phyloP scores from a whole-genome alignment of 2,113 vertebrate species.

The Onychostruthus taczanowskii region DNA sequence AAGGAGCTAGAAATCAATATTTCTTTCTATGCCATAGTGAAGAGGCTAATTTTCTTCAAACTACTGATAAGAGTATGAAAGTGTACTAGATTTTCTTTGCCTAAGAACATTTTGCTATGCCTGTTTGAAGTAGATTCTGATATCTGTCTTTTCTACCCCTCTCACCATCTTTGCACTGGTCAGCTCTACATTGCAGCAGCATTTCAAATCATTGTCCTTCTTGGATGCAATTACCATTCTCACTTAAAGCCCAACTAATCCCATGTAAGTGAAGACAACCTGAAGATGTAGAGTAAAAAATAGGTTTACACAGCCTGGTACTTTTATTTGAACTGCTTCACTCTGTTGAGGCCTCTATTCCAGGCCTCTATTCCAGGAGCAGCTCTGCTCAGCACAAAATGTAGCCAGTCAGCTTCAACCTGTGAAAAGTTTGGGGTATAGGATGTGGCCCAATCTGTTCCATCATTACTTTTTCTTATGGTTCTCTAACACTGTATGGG shows the following conservation, averaged over 20 bases:
- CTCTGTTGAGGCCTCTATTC: not conserved
- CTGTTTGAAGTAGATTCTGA: not conserved
- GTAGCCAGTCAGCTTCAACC: not conserved
- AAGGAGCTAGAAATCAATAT: not conserved
- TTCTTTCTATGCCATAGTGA: not conserved
- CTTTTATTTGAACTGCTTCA: not conserved
- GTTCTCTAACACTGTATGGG: not conserved
- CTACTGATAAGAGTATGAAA: not conserved
- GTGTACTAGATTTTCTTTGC: not conserved
- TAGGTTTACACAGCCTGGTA: not conserved
- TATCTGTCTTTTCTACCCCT: not conserved
- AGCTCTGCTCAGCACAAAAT: not conserved
- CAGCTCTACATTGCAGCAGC: not conserved
- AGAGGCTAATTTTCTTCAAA: not conserved
- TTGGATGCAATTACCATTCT: not conserved
- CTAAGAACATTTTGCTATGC: not conserved
- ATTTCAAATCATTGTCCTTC: not conserved
- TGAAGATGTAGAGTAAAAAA: not conserved
- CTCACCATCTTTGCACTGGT: not conserved
- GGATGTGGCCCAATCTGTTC: not conserved
- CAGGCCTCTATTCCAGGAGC: not conserved
- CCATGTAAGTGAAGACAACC: not conserved
- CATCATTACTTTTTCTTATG: not conserved
- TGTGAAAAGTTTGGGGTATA: not conserved
- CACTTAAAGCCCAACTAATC: not conserved